Percentiles rank a stretch among this genome's conserved stretches.
phyloP scores from a whole-genome alignment of 2,113 vertebrate species.

The Nyctereutes procyonoides region DNA sequence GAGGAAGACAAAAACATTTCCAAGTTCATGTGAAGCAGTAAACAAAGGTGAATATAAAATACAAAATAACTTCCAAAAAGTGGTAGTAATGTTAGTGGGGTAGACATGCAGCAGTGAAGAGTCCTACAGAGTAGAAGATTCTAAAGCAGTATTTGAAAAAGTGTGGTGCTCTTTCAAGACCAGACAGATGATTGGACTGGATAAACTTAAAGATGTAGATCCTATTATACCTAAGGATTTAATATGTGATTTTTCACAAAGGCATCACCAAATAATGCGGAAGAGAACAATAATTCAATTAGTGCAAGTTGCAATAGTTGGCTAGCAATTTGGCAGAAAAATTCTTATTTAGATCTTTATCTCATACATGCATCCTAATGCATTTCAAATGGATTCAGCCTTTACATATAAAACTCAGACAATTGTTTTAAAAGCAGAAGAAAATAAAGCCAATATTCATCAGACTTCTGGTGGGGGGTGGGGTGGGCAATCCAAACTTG shows the following conservation, averaged over 20 bases:
- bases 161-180: neutral
- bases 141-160: neutral
- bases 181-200: neutral
- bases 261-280: neutral
- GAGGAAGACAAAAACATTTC: slow-evolving; percentile 11
- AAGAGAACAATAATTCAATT: neutral
- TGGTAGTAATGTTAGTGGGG: too few species aligned
- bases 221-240: neutral
- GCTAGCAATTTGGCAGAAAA: neutral
- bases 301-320: neutral
- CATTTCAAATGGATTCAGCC: neutral
- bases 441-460: slow-evolving; percentile 7
- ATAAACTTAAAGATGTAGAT: neutral
- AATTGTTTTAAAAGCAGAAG: neutral
- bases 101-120: neutral
- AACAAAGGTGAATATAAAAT: neutral
- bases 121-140: neutral
- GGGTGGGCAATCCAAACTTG: neutral
- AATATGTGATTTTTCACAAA: neutral
- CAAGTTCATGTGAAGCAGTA: neutral
- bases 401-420: neutral
- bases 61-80: slow-evolving; percentile 30
- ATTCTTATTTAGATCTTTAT: neutral
- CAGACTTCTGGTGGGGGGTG: neutral
- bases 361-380: neutral